A percentile compares a stretch with the other conserved stretches of the same genome.
phyloP scores from a whole-genome alignment of 1,140 invertebrate species.

The Phenacoccus solenopsis region DNA sequence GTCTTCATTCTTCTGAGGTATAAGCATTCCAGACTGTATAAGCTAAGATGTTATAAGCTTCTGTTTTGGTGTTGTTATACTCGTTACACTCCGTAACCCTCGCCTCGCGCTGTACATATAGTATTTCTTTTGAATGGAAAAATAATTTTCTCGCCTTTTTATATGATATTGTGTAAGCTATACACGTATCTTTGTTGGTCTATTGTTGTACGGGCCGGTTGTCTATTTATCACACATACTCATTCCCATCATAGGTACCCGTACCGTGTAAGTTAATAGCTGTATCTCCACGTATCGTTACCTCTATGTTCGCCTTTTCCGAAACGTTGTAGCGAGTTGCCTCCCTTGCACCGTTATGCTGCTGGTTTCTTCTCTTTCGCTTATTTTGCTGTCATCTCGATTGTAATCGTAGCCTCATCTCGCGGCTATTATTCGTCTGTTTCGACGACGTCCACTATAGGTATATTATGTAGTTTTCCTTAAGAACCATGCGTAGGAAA shows the following conservation, averaged over 20 bases:
- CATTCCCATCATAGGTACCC: neutral
- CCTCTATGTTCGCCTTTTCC: neutral
- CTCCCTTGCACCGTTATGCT: neutral
- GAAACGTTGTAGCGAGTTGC: neutral
- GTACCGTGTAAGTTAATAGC: neutral
- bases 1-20: neutral
- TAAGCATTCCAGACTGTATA: conserved; percentile 1
- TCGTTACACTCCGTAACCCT: neutral
- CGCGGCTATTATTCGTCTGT: neutral
- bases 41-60: neutral
- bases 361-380: neutral
- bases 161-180: conserved; percentile 3
- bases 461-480: neutral
- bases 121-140: neutral
- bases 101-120: neutral
- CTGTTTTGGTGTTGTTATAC: neutral
- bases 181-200: neutral
- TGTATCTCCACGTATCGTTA: neutral
- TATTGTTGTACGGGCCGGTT: neutral
- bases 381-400: neutral
- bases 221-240: neutral
- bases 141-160: conserved; percentile 3
- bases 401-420: neutral
- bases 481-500: too few species aligned
- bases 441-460: neutral